Evolutionary conservation across 2,113 vertebrate genomes (phyloP).

Genomic region (Strix uralensis): DNA sequence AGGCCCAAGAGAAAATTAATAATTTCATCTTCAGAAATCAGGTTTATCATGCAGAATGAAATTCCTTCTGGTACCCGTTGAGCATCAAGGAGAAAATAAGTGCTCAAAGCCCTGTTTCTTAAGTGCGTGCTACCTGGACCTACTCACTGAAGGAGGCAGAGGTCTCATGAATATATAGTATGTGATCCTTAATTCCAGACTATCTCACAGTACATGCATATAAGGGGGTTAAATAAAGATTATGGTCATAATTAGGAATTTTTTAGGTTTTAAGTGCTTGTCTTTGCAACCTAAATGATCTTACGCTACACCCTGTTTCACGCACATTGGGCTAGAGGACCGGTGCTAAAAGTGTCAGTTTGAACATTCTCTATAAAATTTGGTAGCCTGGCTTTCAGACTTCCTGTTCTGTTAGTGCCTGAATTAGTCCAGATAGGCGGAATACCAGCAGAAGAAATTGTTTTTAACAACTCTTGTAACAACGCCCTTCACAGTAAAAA

Average conservation of each 20-base stretch:
- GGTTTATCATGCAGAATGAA: background rate
- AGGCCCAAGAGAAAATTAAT: background rate
- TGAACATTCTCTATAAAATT: background rate
- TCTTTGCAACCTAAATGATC: background rate
- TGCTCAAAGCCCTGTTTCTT: background rate
- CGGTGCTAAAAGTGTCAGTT: background rate
- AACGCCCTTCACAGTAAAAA: background rate
- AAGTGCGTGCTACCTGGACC: background rate
- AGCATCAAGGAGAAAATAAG: background rate
- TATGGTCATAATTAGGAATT: background rate
- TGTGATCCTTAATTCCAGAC: background rate
- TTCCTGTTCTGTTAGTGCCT: background rate
- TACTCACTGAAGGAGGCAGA: background rate
- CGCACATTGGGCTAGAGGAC: accelerated
- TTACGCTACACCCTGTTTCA: accelerated
- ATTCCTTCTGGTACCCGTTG: background rate
- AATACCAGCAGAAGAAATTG: background rate
- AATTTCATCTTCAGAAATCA: background rate
- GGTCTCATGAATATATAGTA: background rate
- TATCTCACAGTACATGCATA: background rate
- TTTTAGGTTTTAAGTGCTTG: background rate
- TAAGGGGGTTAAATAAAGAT: background rate
- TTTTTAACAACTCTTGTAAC: background rate
- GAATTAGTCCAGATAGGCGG: background rate
- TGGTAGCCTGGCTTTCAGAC: background rate